Evolutionary conservation across 1,140 invertebrate species (phyloP).

Genomic region (Copidosoma floridanum): DNA sequence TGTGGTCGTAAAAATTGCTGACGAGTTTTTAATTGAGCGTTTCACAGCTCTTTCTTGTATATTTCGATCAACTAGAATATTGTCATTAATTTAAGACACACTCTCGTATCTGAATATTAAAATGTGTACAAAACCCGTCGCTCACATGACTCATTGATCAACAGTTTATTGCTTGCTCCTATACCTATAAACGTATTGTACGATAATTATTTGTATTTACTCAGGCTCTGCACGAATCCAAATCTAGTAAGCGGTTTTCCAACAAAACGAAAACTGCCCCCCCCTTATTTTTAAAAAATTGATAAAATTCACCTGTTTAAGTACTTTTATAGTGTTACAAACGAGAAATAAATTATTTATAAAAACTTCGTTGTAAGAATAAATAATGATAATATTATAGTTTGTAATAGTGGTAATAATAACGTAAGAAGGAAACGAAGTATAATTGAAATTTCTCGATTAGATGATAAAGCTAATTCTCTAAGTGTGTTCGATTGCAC

Average conservation of each 20-base stretch:
- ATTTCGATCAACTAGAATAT: constrained; percentile 6
- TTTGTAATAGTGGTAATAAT: too few species aligned
- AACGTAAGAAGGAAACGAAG: too few species aligned
- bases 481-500: constrained; percentile 13
- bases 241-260: not conserved
- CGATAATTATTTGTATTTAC: too few species aligned
- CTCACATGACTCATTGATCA: too few species aligned
- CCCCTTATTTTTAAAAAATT: too few species aligned
- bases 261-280: not conserved
- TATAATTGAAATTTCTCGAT: constrained; percentile 2
- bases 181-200: too few species aligned
- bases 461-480: not conserved
- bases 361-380: too few species aligned
- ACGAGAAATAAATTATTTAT: too few species aligned
- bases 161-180: not conserved
- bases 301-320: too few species aligned
- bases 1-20: not conserved
- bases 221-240: not conserved
- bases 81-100: not conserved
- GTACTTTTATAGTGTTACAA: too few species aligned
- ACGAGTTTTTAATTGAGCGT: not conserved
- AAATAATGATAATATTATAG: too few species aligned
- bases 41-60: not conserved
- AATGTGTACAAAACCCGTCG: constrained; percentile 10
- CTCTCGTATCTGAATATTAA: constrained; percentile 19